Evolutionary conservation across 2,888 invertebrate species (phyloP), one percentile per base, ranked within the genome.

Genomic region (Drosophila birchii): DNA sequence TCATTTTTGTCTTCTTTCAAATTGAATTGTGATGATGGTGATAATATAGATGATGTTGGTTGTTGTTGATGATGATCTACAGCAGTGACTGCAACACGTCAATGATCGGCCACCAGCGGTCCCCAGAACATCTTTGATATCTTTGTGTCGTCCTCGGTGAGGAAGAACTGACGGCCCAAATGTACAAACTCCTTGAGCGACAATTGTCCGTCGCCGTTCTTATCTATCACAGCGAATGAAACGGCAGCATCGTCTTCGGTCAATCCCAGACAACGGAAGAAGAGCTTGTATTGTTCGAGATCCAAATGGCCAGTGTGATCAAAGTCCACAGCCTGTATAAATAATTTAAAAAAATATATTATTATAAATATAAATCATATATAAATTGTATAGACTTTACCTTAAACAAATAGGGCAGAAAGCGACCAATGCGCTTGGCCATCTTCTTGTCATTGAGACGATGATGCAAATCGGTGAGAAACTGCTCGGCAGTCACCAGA

Each of bases 41-140:
- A 63, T 56, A 14, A 55, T 60, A 38, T n/a, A 67, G 20, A 14
- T 59, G 53, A 18, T 51, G 26, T 14, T 47, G 38, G 26, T n/a
- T 39, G 5, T 36, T 51, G 34, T 14, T 34, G 51, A 53, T 53
- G 49, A 32, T 79, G 70, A 77, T 82, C 87, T 85, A 86, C 85
- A 86, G 86, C 83, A 75, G 87, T 85, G 83, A 70, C 87, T 81
- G 81, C 75, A 70, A 62, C 85, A 60, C 90, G 90, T 92, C 91
- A 92, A 84, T 94, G 94, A 78, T 95, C 93, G 71, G 94, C 93
- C 66, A 94, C 94, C 55, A 97, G 93, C 11, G 97, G 97, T 36
- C 97, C 97, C 96, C 97, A 97, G 90, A 97, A 97, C 94, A 96
- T 95, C 93, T 96, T 96, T 84, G 97, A 97, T 71, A 96, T 95